Evolutionary conservation across 2,888 invertebrate species (phyloP).

Genomic region (Oligia strigilis): DNA sequence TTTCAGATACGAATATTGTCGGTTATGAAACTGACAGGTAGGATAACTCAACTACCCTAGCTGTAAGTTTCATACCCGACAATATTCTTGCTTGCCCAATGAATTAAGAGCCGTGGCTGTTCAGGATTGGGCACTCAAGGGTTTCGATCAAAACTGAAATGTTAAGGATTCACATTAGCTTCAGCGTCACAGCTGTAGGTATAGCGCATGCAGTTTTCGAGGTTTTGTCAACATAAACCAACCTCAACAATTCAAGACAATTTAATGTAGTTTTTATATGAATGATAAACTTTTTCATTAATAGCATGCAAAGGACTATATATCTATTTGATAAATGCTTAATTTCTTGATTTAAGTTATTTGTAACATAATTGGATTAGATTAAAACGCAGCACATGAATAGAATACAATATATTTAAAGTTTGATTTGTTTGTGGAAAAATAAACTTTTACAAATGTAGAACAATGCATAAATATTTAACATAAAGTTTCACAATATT

Average conservation of each 20-base stretch:
- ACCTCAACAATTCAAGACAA: background rate
- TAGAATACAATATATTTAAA: constrained; percentile 39
- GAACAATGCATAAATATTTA: constrained; percentile 8
- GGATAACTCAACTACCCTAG: background rate
- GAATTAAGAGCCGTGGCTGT: background rate
- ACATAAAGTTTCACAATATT: constrained; percentile 12
- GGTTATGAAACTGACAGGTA: too few relatives aligned
- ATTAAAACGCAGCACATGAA: constrained; percentile 32
- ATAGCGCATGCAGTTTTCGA: background rate
- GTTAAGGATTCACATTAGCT: background rate
- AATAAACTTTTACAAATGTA: constrained; percentile 23
- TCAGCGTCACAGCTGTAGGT: background rate
- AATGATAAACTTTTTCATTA: background rate
- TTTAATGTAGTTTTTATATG: background rate
- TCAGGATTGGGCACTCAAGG: background rate
- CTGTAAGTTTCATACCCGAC: background rate
- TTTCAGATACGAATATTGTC: background rate
- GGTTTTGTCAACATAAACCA: background rate
- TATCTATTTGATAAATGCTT: background rate
- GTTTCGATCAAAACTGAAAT: background rate
- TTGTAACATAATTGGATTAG: constrained; percentile 3
- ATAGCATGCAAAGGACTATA: background rate
- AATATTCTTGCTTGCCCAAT: background rate
- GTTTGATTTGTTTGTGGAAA: constrained; percentile 19
- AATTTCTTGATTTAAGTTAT: background rate